These are phyloP conservation scores for Formica aserva DNA, from an alignment of 2,888 invertebrate species.

Conservation along the genomic window DNA sequence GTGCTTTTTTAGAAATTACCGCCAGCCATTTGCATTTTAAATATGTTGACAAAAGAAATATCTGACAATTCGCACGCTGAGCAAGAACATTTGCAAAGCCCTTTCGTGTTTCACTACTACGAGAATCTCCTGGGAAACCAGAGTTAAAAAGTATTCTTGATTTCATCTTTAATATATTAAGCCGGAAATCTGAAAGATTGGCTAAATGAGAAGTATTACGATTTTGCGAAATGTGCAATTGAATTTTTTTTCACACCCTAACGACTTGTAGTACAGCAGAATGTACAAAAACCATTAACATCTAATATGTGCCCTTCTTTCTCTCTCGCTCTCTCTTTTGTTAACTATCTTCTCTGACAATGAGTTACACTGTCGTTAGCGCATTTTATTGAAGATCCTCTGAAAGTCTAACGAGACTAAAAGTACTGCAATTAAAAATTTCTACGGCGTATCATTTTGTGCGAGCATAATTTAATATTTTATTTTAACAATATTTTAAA, in stretches of 20 bases:
- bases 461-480: background rate
- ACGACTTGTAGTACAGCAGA: conserved; percentile 3
- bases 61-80: conserved; percentile 32
- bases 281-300: conserved; percentile 41
- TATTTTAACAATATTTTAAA: no score
- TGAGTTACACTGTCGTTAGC: background rate
- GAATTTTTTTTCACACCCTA: conserved; percentile 29
- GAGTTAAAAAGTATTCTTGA: conserved; percentile 31
- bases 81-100: conserved; percentile 2
- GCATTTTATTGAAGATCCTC: background rate
- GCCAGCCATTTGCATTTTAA: conserved; percentile 20
- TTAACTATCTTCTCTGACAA: conserved; percentile 34
- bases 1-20: conserved; percentile 17
- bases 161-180: conserved; percentile 53
- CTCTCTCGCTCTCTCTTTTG: background rate
- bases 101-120: background rate
- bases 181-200: conserved; percentile 14
- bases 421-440: no score
- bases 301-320: conserved; percentile 21
- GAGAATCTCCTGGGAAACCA: conserved; percentile 14
- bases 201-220: conserved; percentile 49
- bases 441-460: background rate
- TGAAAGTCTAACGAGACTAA: background rate
- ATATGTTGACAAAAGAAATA: conserved; percentile 35
- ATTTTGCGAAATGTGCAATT: conserved; percentile 39